Evolutionary conservation across 2,888 invertebrate species (phyloP), one percentile per base, ranked within the genome.

Genomic region (Strigamia transsilvanica): DNA sequence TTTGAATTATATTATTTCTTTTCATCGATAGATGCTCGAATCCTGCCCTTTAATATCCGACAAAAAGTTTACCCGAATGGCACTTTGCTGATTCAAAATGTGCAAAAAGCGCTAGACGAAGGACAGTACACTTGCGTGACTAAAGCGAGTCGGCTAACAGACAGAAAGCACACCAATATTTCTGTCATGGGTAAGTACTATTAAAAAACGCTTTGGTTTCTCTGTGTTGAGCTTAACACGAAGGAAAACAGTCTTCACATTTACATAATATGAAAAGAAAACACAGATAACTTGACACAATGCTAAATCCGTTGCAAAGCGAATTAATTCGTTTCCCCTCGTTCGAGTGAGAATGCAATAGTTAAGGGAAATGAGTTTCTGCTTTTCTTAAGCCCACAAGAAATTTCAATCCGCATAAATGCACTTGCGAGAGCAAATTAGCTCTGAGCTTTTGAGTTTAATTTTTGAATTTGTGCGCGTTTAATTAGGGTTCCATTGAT

Each of bases 81-180:
- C 27, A 83, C 83, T 13, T 56, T 83, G 18, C 23, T 83, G 10
- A 79, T 83, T 18, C 82, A 82, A 23, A 83, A 83, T 23, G 79
- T 83, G 10, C 81, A 83, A 79, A 42, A 81, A 6, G 42, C 79
- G 9, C 21, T 42, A 27, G 83, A 83, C 21, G 78, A 79, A 13
- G 83, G 83, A 9, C 42, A 46, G 41, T 83, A 83, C 79, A 83
- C 83, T 12, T 83, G 83, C 42, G 81, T 82, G 10, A 82, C 83
- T 9, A 41, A 81, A 38, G 79, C 73, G 2, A 27, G 73, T 32
- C 73, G 13, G 32, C 10, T 15, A 27, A 12, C 38, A 7, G 80
- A 81, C 21, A 66, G 51, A 21, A 61, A 66, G 32, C 80, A 82
- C 13, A 34, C 81, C 0, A 66, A 82, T 32, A 81, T 82, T 34